Evolutionary conservation across 2,113 vertebrate species (phyloP), one percentile per base, ranked within the genome.

Genomic region (Python bivittatus): DNA sequence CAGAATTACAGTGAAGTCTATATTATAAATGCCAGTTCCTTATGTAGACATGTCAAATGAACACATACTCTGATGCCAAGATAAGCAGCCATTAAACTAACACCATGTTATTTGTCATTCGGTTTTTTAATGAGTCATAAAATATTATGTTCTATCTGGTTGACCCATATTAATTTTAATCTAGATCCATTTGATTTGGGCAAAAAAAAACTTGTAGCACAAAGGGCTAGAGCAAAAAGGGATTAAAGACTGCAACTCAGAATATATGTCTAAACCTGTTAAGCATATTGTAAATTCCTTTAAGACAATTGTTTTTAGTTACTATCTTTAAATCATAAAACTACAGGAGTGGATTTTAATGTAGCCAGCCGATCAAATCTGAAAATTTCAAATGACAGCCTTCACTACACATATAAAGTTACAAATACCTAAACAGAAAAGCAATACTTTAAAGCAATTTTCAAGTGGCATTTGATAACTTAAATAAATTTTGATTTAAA

Each of bases 221-320:
- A 53, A 83, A 5, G 44, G 60, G 84, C 89, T 12, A 61, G 20
- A 0, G 20, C 44, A 64, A 57, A 3, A 20, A 9, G 1, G 3
- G 15, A 58, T 38, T 89, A 1, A 22, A 86, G 53, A 20, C 1
- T 84, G 29, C 44, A 53, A 56, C 83, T 86, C 86, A 57, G 48
- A 8, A 0, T 2, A 38, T 0, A 84, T 20, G 7, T 54, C 68
- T 5, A 42, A 17, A 0, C 2, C 7, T 0, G 3, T 17, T 0
- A 6, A 0, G 57, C 17, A 2, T 10, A 5, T 1, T n/a, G 90
- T 1, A 0, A 10, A 25, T 25, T 0, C 11, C 1, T 6, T 17
- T 0, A 54, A 4, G 90, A 84, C 29, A 2, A 0, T 93, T 52
- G 8, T 61, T 38, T 93, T 44, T 17, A 93, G 87, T 92, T 93